Conservation (phyloP, 2,797 vertebrate species). For the Peromyscus attwateri region DNA sequence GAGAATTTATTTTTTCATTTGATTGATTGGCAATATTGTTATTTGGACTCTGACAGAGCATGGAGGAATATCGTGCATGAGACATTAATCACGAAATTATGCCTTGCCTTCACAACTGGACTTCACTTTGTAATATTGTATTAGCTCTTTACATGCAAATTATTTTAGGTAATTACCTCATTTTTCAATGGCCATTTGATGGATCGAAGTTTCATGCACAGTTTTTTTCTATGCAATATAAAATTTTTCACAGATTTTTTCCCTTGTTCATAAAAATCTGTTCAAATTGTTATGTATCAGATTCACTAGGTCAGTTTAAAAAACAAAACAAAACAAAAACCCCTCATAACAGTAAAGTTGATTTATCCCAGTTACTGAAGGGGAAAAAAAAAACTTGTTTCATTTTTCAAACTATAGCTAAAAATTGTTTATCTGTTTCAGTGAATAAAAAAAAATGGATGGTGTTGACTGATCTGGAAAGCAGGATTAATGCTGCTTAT, state of each 20-base stretch:
- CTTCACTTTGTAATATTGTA: conserved; percentile 97
- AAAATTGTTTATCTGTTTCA: conserved; percentile 66
- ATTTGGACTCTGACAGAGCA: conserved; percentile 89
- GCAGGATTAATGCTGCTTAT: not conserved
- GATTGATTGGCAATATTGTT: conserved; percentile 89
- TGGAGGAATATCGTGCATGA: conserved; percentile 91
- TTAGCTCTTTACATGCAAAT: conserved; percentile 98
- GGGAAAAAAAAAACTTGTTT: conserved; percentile 54
- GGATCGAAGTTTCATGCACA: conserved; percentile 91
- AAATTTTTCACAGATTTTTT: conserved; percentile 82
- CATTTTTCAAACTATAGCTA: not conserved
- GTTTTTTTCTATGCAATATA: conserved; percentile 87
- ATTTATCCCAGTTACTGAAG: conserved; percentile 61
- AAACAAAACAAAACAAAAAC: not conserved
- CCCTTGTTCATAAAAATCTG: conserved; percentile 78
- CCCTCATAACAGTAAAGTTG: conserved; percentile 10
- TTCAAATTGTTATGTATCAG: conserved; percentile 79
- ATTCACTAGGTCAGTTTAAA: conserved; percentile 40
- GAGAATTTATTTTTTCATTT: conserved; percentile 69
- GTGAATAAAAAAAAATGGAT: not conserved
- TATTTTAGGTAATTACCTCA: conserved; percentile 98
- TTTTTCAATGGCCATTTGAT: conserved; percentile 96
- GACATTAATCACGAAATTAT: conserved; percentile 99
- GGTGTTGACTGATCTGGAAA: not conserved
- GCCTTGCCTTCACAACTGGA: conserved; percentile 97